Percentiles rank a stretch among this genome's conserved stretches.
phyloP scores from a whole-genome alignment of 2,113 vertebrate species.

The Myodes glareolus region DNA sequence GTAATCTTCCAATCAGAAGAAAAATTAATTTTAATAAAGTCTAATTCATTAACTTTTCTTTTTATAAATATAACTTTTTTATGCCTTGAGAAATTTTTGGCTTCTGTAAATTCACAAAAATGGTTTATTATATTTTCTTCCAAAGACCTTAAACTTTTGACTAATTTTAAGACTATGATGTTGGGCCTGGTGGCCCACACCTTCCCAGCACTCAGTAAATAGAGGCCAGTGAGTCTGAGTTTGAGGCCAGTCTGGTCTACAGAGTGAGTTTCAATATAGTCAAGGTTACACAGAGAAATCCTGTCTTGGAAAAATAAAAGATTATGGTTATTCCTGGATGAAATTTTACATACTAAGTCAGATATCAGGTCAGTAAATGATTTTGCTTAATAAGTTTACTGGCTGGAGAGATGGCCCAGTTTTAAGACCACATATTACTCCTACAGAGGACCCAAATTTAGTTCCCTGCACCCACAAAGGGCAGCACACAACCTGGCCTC shows the following conservation, averaged over 20 bases:
- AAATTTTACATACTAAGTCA: background rate
- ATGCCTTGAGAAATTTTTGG: background rate
- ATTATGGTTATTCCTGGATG: background rate
- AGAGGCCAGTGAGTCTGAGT: background rate
- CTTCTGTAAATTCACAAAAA: background rate
- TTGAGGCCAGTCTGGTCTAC: background rate
- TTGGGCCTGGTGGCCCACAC: background rate
- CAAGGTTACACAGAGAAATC: too few relatives aligned
- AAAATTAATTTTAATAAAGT: slow-evolving; percentile 29
- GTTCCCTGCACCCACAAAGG: background rate
- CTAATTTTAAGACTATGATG: background rate
- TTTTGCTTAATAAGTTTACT: background rate
- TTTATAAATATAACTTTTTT: background rate
- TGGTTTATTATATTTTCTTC: background rate
- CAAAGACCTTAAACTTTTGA: slow-evolving; percentile 4
- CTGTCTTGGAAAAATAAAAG: too few relatives aligned
- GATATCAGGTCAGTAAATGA: background rate
- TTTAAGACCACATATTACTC: background rate
- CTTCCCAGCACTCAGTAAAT: background rate
- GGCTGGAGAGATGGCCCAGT: background rate
- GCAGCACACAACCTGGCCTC: background rate
- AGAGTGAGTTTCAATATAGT: background rate
- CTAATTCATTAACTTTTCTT: slow-evolving; percentile 10
- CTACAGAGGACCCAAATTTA: background rate
- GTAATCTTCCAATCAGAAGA: background rate